These are phyloP conservation scores for Drosophila jambulina DNA, from an alignment of 1,140 invertebrate genomes.

Conservation along the genomic window DNA sequence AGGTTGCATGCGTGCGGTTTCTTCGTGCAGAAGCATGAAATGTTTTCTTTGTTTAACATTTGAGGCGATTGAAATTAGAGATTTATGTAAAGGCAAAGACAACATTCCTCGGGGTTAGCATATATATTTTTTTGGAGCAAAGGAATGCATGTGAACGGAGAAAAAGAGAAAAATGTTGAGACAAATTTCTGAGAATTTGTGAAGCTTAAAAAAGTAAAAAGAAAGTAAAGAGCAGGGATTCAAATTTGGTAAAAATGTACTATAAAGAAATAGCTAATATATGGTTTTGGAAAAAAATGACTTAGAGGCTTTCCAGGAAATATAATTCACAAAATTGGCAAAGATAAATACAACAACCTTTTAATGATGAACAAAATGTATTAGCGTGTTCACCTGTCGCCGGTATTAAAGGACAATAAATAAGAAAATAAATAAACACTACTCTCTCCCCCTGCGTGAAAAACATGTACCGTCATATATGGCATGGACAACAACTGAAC, in stretches of 20 bases:
- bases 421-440: background rate
- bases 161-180: background rate
- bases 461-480: slow-evolving; percentile 5
- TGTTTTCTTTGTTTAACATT: slow-evolving; percentile 48
- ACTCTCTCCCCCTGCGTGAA: background rate
- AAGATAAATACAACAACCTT: background rate
- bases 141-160: background rate
- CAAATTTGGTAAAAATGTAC: too few species aligned
- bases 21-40: slow-evolving; percentile 24
- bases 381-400: background rate
- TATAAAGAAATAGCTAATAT: too few species aligned
- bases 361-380: background rate
- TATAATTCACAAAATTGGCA: background rate
- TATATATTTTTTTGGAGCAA: background rate
- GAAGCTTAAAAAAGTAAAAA: background rate
- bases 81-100: slow-evolving; percentile 28
- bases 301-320: background rate
- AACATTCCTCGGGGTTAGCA: slow-evolving; percentile 23
- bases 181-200: background rate
- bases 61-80: slow-evolving; percentile 42
- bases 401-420: slow-evolving; percentile 8
- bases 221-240: background rate
- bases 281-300: too few species aligned
- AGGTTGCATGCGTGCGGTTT: slow-evolving; percentile 41
- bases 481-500: slow-evolving; percentile 30